Percentiles rank a stretch among this genome's conserved stretches.
phyloP scores from a whole-genome alignment of 2,113 vertebrate genomes.

The Nipponia nippon region DNA sequence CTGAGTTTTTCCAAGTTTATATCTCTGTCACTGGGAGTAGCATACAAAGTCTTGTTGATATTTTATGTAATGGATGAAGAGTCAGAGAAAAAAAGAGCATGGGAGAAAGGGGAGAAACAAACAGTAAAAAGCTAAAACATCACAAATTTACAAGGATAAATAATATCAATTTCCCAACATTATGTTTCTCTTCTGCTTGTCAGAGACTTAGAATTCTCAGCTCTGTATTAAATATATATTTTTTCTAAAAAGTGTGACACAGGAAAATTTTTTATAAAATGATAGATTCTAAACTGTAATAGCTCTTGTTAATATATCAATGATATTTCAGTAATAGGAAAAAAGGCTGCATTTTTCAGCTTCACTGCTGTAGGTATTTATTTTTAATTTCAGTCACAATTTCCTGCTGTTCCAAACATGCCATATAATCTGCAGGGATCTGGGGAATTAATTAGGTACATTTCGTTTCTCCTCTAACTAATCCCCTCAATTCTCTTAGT shows the following conservation, averaged over 20 bases:
- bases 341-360: neutral
- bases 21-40: neutral
- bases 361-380: neutral
- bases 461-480: slow-evolving; percentile 59
- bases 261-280: neutral
- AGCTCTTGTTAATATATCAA: neutral
- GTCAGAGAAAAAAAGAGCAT: neutral
- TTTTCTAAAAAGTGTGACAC: neutral
- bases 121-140: neutral
- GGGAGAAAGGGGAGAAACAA: neutral
- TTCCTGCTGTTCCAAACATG: slow-evolving; percentile 42
- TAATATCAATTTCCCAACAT: neutral
- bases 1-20: neutral
- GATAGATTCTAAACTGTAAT: neutral
- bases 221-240: neutral
- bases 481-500: slow-evolving; percentile 52
- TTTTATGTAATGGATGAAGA: neutral
- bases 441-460: slow-evolving; percentile 68
- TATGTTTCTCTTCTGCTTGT: neutral
- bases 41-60: neutral
- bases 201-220: neutral
- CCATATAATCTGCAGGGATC: slow-evolving; percentile 53
- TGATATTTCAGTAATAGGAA: neutral
- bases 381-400: slow-evolving; percentile 65
- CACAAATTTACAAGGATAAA: neutral